Evolutionary conservation across 2,797 vertebrate genomes (phyloP), one percentile per base, ranked within the genome.

Genomic region (Buceros bicornis): DNA sequence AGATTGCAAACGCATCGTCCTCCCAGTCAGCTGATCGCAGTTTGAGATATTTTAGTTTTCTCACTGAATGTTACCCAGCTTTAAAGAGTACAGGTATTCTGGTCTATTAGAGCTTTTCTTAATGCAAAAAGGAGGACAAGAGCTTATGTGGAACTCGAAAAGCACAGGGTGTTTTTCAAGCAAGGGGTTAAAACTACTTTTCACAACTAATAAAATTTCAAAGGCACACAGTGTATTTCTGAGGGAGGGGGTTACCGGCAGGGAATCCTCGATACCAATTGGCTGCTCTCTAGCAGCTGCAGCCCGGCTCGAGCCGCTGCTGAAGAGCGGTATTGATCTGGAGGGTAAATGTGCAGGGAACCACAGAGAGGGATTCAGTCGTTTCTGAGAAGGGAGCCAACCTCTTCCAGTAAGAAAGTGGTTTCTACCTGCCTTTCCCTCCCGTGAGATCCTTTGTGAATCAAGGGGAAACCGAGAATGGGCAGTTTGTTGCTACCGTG

Each of bases 251-350:
- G 95, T 80, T 97, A 58, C 93, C 53, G 94, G 35, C 45, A 93
- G 93, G 97, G 96, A 97, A 96, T 94, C 95, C 98, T 97, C 95
- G 8, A 47, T 85, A 97, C 93, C 97, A 96, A 98, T 98, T 98
- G 98, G 98, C 97, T 98, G 16, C 66, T n/a, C 79, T 87, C 96
- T 92, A 58, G 87, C 83, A 95, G 97, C 98, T 95, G 98, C 98
- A 89, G 98, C 54, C 20, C 84, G 93, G 98, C 97, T 94, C 72
- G 73, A 45, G 97, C 97, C 78, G 97, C 97, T 93, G 97, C 95
- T 90, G 21, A 50, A 66, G 96, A 97, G 95, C 97, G 3, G 90
- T 89, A 95, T 97, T 77, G 98, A 98, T 97, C 97, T 81, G 97
- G 87, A 98, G 97, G 97, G 97, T 94, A 74, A 97, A 94, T 47